Evolutionary conservation across 92 coral and sea anemone genomes (phyloP), one percentile per base, ranked within the genome.

Genomic region (Nematostella vectensis): DNA sequence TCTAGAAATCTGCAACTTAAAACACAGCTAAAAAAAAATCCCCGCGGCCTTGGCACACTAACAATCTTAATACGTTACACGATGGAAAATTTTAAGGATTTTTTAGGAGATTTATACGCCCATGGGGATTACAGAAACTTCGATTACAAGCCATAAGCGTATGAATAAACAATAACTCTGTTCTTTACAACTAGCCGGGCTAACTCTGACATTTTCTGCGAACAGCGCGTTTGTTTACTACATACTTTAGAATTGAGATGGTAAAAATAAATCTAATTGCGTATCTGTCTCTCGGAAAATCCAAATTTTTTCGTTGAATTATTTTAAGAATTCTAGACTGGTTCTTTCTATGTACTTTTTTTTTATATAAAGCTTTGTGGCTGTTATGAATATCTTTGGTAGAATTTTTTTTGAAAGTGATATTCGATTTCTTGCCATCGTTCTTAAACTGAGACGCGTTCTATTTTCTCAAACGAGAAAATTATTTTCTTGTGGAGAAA

Each of bases 141-240:
- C 59, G 74, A 78, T 78, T 65, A 64, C 55, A 57, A 58, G 76
- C 52, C 59, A 61, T 60, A 62, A 55, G 51, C 56, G 64, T 64
- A 60, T 64, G 65, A 57, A 75, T 63, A 77, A 78, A 78, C 71
- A 61, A 29, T 6, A 48, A 60, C 72, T 53, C 72, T 71, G 65
- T 69, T 62, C 62, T 69, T 62, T 63, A n/a, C n/a, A 29, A 45
- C 18, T 27, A 45, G 11, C 21, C 51, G 11, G 23, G 17, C 51
- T 45, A 45, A 45, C 51, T 45, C 51, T 45, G 51, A 22, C 21
- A 9, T 45, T 45, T n/a, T n/a, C n/a, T n/a, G n/a, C n/a, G n/a
- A n/a, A n/a, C n/a, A n/a, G n/a, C n/a, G n/a, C n/a, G n/a, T n/a
- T 19, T 45, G 51, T 45, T 45, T 45, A 22, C 51, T 45, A 4